Evolutionary conservation across 2,888 invertebrate species (phyloP).

Genomic region (Empis stercorea): DNA sequence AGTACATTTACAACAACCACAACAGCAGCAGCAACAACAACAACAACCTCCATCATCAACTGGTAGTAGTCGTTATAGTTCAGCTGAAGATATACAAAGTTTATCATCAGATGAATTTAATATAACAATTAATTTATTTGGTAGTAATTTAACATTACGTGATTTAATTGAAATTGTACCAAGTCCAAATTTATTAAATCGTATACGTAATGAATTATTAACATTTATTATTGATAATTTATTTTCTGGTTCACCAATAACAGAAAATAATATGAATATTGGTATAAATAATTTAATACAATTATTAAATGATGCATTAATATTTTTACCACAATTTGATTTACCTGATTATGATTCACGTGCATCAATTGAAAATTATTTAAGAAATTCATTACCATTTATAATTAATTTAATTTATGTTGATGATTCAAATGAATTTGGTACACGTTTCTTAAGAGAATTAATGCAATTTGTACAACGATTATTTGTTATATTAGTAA

Average conservation of each 20-base stretch:
- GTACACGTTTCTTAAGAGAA: constrained; percentile 23
- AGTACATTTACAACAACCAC: constrained; percentile 12
- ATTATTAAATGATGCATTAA: constrained; percentile 25
- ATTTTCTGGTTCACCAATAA: constrained; percentile 26
- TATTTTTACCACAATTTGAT: constrained; percentile 30
- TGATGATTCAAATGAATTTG: constrained; percentile 22
- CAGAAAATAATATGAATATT: constrained; percentile 22
- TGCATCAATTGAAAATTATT: constrained; percentile 29
- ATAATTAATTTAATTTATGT: constrained; percentile 24
- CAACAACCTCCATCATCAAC: constrained; percentile 7
- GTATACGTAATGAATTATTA: constrained; percentile 24
- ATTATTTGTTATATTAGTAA: constrained; percentile 27
- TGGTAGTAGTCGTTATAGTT: constrained; percentile 6
- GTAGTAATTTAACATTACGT: constrained; percentile 12
- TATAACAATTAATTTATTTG: constrained; percentile 13
- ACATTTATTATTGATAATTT: constrained; percentile 23
- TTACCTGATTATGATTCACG: constrained; percentile 29
- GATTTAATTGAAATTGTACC: constrained; percentile 12
- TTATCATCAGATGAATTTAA: constrained; percentile 5
- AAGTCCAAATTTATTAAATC: constrained; percentile 15
- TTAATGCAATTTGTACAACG: constrained; percentile 26
- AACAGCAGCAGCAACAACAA: constrained; percentile 11
- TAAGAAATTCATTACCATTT: constrained; percentile 25
- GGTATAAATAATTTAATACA: constrained; percentile 26
- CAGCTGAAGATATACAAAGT: neutral